Base-by-base conservation (phyloP, 2,888 invertebrate species). In the Eilema sororculum region DNA sequence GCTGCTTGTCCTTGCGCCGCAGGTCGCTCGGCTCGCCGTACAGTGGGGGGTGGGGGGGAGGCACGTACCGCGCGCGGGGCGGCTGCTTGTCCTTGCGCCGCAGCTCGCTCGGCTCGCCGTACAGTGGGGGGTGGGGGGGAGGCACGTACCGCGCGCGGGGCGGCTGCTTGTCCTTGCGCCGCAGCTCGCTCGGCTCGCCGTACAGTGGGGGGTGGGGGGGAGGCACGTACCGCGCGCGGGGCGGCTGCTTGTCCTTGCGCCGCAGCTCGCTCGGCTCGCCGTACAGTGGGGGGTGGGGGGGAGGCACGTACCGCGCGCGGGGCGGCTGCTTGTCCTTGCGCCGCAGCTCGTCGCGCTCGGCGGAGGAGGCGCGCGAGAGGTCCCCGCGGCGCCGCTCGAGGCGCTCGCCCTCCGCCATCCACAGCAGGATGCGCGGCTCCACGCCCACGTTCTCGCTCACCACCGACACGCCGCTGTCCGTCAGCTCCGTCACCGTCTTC, bases 401-500 rank as follows among this genome's bases (percentile, higher is more conserved):
- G 61, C 85, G 81, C 84, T 87, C 87, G 68, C 90, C 91, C 82
- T 93, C 93, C 16, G 93, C 92, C 65, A 95, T 90, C 95, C 95
- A 95, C 84, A 90, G 88, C 86, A 95, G 87, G 72, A 95, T 86
- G 73, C 93, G 89, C 60, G 91, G 90, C 86, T 91, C 91, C 68
- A 86, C 87, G 76, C 84, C 85, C 65, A 78, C 86, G 60, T 68
- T 69, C 83, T 97, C 97, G 72, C 97, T 97, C 69, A 97, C 96
- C 65, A 81, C 81, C 5, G 81, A 81, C 58, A 81, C 81, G 58
- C 81, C 97, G 89, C 97, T 97, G 93, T 98, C 98, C 8, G 97
- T 97, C 84, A 97, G 91, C 88, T 97, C 97, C 59, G 97, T 97
- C 84, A 96, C 96, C 30, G 97, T 96, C 87, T 97, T 97, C 94